phyloP scores from a whole-genome alignment of 2,113 vertebrate species.

The Tetraodon nigroviridis region DNA sequence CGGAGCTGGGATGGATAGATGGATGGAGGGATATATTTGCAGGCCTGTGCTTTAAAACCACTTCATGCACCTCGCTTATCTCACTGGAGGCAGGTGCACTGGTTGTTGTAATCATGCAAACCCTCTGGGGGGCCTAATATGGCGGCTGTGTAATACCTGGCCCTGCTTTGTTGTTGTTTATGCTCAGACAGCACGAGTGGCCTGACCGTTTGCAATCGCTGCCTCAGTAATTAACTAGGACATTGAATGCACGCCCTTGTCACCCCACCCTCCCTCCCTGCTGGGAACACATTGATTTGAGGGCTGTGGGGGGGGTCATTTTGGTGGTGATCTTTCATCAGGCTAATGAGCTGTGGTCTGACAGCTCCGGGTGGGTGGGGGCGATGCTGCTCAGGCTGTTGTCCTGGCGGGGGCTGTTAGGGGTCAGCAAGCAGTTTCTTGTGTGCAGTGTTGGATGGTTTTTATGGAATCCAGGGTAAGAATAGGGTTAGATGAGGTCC shows the following conservation, averaged over 20 bases:
- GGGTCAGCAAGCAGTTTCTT: slow-evolving; percentile 12
- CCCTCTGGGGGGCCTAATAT: slow-evolving; percentile 45
- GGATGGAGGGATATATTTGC: slow-evolving; percentile 45
- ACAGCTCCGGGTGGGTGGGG: slow-evolving; percentile 50
- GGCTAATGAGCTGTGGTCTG: slow-evolving; percentile 58
- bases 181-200: slow-evolving; percentile 55
- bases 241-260: slow-evolving; percentile 18
- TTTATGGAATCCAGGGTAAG: no score
- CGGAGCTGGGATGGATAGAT: slow-evolving; percentile 43
- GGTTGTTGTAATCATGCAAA: slow-evolving; percentile 68
- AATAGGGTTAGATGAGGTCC: no score
- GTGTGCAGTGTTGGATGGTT: slow-evolving; percentile 13
- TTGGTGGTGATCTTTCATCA: slow-evolving; percentile 54
- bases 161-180: slow-evolving; percentile 63
- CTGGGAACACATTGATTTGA: slow-evolving; percentile 59
- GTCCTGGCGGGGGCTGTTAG: slow-evolving; percentile 9
- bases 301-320: slow-evolving; percentile 45
- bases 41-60: slow-evolving; percentile 63
- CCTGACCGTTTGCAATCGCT: slow-evolving; percentile 47
- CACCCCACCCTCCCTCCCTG: slow-evolving; percentile 33
- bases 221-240: slow-evolving; percentile 50
- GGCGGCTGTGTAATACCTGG: slow-evolving; percentile 55
- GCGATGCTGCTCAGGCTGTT: slow-evolving; percentile 38
- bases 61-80: slow-evolving; percentile 59
- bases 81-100: slow-evolving; percentile 38